Evolutionary conservation across 2,888 invertebrate species (phyloP), one percentile per base, ranked within the genome.

Genomic region (Campaea margaritaria): DNA sequence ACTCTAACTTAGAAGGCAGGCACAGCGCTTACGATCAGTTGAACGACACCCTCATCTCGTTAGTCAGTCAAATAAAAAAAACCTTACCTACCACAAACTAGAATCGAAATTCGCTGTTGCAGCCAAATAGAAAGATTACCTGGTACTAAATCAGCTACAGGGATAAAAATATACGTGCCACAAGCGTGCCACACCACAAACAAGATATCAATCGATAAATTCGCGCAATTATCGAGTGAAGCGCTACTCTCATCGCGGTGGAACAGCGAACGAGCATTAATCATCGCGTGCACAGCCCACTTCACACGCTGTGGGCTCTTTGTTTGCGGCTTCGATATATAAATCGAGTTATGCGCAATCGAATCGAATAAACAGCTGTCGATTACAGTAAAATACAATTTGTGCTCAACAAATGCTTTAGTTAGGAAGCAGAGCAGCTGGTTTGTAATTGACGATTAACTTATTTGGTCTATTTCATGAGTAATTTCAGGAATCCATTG

Each of bases 231-330:
- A 58, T 58, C 44, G 53, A 52, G 28, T 46, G 15, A 51, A 46
- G 50, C 41, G 49, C 45, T 44, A 39, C 48, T 48, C 61, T 61
- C 51, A 41, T 34, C 65, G 49, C 44, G n/a, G n/a, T n/a, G 43
- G 61, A 57, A 65, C 59, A 62, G 50, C 59, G 64, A 7, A 51
- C 62, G 43, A 46, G 57, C 64, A 65, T 69, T 65, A 69, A 69
- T 69, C 69, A 67, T 62, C 63, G 62, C 62, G 65, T 62, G 64
- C 62, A 62, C 67, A 62, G 59, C 53, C 58, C 67, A 56, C 59
- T 67, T 67, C 65, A 65, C 68, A 59, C 31, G 31, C 1, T 31
- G 10, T 31, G 31, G 31, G 31, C 61, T 67, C 62, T 62, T 67
- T 65, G 65, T 67, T 66, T 67, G 58, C 36, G 46, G 57, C 21